phyloP scores from a whole-genome alignment of 2,888 invertebrate species.

The Eustalomyia histrio region DNA sequence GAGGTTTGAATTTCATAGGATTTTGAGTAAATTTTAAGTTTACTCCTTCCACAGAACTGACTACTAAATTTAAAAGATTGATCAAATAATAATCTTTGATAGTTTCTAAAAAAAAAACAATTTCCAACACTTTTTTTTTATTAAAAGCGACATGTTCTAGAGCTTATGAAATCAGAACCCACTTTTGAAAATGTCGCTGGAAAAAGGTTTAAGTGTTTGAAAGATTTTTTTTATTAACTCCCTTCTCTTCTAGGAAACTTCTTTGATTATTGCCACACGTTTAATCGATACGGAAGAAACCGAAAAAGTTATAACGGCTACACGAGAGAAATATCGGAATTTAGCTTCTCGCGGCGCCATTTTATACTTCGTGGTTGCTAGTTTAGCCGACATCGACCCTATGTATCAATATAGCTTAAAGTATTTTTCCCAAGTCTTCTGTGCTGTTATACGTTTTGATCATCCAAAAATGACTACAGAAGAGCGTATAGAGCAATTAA shows the following conservation, averaged over 20 bases:
- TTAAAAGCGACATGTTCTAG: too few relatives aligned
- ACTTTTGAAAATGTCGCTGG: too few relatives aligned
- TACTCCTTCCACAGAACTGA: too few relatives aligned
- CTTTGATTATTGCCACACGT: conserved; percentile 93
- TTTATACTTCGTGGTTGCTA: conserved; percentile 93
- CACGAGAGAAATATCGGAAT: conserved; percentile 90
- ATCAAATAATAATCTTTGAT: neutral
- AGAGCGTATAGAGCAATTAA: conserved; percentile 85
- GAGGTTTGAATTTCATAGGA: too few relatives aligned
- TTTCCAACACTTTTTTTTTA: too few relatives aligned
- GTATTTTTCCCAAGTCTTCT: conserved; percentile 90
- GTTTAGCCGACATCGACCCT: conserved; percentile 93
- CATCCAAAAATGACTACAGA: conserved; percentile 85
- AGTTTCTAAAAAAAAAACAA: too few relatives aligned
- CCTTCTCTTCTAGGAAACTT: conserved; percentile 85
- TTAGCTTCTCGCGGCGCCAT: conserved; percentile 94
- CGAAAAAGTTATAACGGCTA: conserved; percentile 90
- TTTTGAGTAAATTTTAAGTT: too few relatives aligned
- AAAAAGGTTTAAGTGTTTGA: too few relatives aligned
- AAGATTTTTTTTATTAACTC: too few relatives aligned
- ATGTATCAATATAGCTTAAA: conserved; percentile 98
- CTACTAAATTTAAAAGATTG: too few relatives aligned
- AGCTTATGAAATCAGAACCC: too few relatives aligned
- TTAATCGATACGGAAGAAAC: conserved; percentile 92
- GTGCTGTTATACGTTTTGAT: conserved; percentile 88